These are phyloP conservation scores for Acestrorhynchus altus DNA, from an alignment of 2,797 vertebrate genomes.

Conservation along the genomic window DNA sequence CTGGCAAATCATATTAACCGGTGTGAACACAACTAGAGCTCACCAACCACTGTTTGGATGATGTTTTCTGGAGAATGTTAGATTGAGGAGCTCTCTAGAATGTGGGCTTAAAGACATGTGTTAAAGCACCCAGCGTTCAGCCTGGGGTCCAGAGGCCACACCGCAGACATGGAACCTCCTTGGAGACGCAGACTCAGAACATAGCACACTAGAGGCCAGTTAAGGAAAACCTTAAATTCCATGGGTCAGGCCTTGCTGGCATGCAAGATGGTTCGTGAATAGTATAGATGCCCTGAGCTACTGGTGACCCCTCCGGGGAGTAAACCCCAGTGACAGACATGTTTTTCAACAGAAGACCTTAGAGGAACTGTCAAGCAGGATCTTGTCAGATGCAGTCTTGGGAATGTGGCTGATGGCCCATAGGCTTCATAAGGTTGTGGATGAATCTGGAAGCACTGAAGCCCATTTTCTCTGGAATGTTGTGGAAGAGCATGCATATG, in stretches of 20 bases:
- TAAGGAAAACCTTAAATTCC: conserved; percentile 3
- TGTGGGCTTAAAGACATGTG: background rate
- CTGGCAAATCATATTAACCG: background rate
- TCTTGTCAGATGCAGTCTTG: conserved; percentile 27
- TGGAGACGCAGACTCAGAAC: conserved; percentile 13
- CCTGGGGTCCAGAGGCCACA: conserved; percentile 31
- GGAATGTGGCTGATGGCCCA: conserved; percentile 11
- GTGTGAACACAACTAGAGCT: background rate
- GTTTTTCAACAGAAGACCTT: conserved; percentile 52
- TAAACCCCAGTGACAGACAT: conserved; percentile 47
- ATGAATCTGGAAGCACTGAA: background rate
- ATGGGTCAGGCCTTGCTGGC: conserved; percentile 3
- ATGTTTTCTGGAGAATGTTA: background rate
- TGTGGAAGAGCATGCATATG: background rate
- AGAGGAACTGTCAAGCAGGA: conserved; percentile 40
- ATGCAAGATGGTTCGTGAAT: background rate
- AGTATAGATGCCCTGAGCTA: conserved; percentile 32
- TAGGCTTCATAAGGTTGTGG: background rate
- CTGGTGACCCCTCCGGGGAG: conserved; percentile 43
- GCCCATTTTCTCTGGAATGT: background rate
- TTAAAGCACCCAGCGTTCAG: background rate
- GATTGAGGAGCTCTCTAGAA: background rate
- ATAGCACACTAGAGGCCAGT: background rate
- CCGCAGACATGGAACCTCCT: conserved; percentile 49
- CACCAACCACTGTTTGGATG: background rate